phyloP scores from a whole-genome alignment of 2,797 vertebrate genomes.

The Vespertilio murinus region DNA sequence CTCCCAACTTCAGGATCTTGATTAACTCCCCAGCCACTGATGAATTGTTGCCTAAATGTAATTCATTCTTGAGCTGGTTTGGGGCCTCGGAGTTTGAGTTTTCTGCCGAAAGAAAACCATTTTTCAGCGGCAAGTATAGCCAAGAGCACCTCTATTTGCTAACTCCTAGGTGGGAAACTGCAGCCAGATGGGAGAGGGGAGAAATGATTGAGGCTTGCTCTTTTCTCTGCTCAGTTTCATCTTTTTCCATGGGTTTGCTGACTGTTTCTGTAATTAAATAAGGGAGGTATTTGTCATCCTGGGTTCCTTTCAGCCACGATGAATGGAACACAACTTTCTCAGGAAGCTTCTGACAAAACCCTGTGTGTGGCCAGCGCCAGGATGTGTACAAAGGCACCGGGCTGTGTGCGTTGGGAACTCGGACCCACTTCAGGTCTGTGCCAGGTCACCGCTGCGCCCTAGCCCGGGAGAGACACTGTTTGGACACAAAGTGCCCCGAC shows the following conservation, averaged over 20 bases:
- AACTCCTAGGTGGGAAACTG: constrained; percentile 42
- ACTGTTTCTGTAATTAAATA: constrained; percentile 67
- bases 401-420: not conserved
- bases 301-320: constrained; percentile 65
- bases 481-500: constrained; percentile 47
- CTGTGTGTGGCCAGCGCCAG: constrained; percentile 53
- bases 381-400: constrained; percentile 50
- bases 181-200: not conserved
- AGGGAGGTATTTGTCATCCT: constrained; percentile 65
- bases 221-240: constrained; percentile 65
- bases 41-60: constrained; percentile 45
- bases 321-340: constrained; percentile 73
- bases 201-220: constrained; percentile 50
- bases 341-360: constrained; percentile 75
- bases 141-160: not conserved
- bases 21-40: constrained; percentile 54
- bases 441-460: constrained; percentile 11
- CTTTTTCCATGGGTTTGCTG: constrained; percentile 65
- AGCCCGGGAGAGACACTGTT: constrained; percentile 10
- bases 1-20: constrained; percentile 50
- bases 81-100: constrained; percentile 5
- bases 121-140: not conserved
- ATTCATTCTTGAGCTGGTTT: constrained; percentile 45
- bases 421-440: constrained; percentile 43
- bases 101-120: not conserved